A percentile compares a stretch with the other conserved stretches of the same genome.
These are phyloP conservation scores for Crotalus helleri DNA, from an alignment of 2,113 vertebrate genomes.

Conservation along the genomic window DNA sequence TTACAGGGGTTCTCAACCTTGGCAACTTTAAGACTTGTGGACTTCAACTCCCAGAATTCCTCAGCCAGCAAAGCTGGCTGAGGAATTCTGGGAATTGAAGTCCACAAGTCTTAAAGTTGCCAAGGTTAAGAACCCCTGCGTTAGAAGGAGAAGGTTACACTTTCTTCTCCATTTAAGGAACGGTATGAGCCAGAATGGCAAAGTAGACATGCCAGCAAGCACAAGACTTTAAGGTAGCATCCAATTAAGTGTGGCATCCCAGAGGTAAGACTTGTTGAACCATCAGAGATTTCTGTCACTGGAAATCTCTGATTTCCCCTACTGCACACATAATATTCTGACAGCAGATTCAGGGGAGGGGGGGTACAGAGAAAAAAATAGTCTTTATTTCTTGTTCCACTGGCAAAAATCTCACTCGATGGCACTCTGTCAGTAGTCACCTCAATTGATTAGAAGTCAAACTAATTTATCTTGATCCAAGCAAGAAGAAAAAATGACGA, in stretches of 20 bases:
- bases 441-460: background rate
- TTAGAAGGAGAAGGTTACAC: conserved; percentile 27
- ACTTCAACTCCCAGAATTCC: too few relatives aligned
- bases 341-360: background rate
- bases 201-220: background rate
- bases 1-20: too few relatives aligned
- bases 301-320: background rate
- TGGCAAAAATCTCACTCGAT: background rate
- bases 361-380: background rate
- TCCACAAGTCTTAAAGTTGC: too few relatives aligned
- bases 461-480: background rate
- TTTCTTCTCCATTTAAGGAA: conserved; percentile 16
- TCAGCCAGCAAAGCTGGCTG: too few relatives aligned
- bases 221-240: background rate
- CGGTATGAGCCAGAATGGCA: background rate
- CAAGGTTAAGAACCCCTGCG: background rate
- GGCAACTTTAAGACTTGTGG: too few relatives aligned
- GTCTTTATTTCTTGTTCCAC: background rate
- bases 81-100: too few relatives aligned
- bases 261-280: background rate
- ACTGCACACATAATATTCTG: background rate
- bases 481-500: background rate
- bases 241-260: background rate
- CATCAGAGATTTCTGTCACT: background rate
- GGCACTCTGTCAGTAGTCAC: background rate